Percentiles rank a stretch among this genome's conserved stretches.
These are phyloP conservation scores for Tetranychus cinnabarinus DNA, from an alignment of 1,140 invertebrate genomes.

Conservation along the genomic window DNA sequence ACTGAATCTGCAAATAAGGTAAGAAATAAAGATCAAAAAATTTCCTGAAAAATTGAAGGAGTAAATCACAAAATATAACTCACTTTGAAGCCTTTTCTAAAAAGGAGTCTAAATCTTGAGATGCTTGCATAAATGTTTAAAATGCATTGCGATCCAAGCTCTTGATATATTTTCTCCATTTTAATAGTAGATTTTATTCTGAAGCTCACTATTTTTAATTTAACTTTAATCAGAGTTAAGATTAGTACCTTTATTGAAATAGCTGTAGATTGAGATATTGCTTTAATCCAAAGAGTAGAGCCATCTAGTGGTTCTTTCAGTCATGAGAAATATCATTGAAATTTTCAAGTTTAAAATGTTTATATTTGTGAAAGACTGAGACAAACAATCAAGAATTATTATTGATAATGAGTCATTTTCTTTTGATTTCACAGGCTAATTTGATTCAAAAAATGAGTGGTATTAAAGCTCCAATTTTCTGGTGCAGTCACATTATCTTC, in stretches of 20 bases:
- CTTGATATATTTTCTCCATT: too few species aligned
- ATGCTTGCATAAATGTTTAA: too few species aligned
- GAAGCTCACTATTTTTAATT: background rate
- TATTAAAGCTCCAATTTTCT: conserved; percentile 4
- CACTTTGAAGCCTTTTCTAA: too few species aligned
- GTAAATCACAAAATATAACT: too few species aligned
- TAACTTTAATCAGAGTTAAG: background rate
- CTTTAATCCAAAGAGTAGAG: background rate
- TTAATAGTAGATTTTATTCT: too few species aligned
- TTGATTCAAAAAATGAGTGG: conserved; percentile 13
- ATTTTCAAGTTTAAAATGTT: background rate
- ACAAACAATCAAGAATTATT: too few species aligned
- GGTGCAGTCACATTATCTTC: conserved; percentile 9
- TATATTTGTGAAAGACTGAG: too few species aligned
- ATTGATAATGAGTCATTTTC: background rate
- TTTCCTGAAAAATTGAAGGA: too few species aligned
- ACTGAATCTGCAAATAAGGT: too few species aligned
- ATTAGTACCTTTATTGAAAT: background rate
- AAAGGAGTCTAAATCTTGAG: too few species aligned
- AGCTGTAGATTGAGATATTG: background rate
- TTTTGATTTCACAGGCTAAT: conserved; percentile 12
- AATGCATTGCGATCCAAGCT: too few species aligned
- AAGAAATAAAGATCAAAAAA: too few species aligned
- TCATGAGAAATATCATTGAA: background rate
- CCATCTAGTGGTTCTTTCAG: background rate